Conservation (phyloP, 2,113 vertebrate genomes). For the Seriola rivoliana region DNA sequence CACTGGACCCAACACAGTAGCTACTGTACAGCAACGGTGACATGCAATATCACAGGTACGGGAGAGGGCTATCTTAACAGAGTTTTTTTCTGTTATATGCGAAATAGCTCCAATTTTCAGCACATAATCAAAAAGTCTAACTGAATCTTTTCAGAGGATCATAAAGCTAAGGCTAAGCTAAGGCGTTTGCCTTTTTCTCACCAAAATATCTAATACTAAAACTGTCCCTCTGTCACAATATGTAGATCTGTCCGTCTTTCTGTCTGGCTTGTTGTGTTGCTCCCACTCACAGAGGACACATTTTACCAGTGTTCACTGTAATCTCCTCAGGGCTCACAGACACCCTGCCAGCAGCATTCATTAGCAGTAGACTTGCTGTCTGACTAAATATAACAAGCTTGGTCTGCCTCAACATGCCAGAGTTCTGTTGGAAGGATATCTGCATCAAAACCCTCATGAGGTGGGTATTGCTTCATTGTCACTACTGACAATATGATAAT, state of each 20-base stretch:
- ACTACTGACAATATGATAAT: slow-evolving; percentile 38
- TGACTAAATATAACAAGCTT: slow-evolving; percentile 84
- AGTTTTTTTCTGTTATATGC: neutral
- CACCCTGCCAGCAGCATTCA: slow-evolving; percentile 83
- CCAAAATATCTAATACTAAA: slow-evolving; percentile 1
- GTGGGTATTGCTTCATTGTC: slow-evolving; percentile 42
- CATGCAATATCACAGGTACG: slow-evolving; percentile 1
- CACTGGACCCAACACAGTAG: slow-evolving; percentile 30
- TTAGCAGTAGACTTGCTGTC: slow-evolving; percentile 81
- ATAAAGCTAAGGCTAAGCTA: neutral
- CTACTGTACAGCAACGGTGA: neutral
- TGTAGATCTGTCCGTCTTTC: slow-evolving; percentile 45
- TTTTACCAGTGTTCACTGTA: slow-evolving; percentile 75
- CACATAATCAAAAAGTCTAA: neutral
- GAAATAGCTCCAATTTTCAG: slow-evolving; percentile 4
- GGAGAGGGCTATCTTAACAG: neutral
- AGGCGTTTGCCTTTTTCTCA: too few species aligned
- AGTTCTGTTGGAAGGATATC: slow-evolving; percentile 62
- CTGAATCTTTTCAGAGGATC: neutral
- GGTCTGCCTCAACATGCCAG: slow-evolving; percentile 75
- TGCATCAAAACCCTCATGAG: slow-evolving; percentile 57
- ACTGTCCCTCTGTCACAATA: slow-evolving; percentile 28
- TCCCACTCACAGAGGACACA: slow-evolving; percentile 70
- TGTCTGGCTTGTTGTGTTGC: slow-evolving; percentile 53
- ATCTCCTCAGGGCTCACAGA: slow-evolving; percentile 78